These are phyloP conservation scores for Merluccius polli DNA, from an alignment of 2,797 vertebrate genomes.

Conservation along the genomic window DNA sequence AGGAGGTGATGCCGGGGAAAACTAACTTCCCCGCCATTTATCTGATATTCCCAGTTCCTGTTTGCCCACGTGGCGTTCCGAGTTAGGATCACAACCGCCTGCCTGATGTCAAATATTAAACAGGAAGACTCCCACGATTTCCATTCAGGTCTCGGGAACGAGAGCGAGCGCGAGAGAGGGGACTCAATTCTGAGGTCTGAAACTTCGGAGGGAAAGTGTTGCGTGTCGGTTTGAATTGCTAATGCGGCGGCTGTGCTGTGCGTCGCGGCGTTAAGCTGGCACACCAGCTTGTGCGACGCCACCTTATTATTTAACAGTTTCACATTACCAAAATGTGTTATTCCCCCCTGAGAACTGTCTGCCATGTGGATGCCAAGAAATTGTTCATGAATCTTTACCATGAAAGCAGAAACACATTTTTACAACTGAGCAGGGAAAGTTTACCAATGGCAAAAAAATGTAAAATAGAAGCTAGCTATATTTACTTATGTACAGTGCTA, in stretches of 20 bases:
- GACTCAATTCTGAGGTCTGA: slow-evolving; percentile 24
- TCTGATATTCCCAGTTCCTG: slow-evolving; percentile 44
- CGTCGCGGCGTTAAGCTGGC: slow-evolving; percentile 42
- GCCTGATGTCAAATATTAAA: slow-evolving; percentile 48
- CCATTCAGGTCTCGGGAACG: slow-evolving; percentile 22
- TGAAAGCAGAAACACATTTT: background rate
- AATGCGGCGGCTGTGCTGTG: slow-evolving; percentile 22
- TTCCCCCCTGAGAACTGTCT: slow-evolving; percentile 23
- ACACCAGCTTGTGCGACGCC: slow-evolving; percentile 26
- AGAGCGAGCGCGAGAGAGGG: slow-evolving; percentile 13
- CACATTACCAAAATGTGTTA: slow-evolving; percentile 43
- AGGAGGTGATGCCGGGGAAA: slow-evolving; percentile 40
- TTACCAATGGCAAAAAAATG: too few relatives aligned
- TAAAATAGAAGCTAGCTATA: background rate
- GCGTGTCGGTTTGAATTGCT: slow-evolving; percentile 34
- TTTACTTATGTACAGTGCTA: background rate
- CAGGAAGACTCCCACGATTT: slow-evolving; percentile 38
- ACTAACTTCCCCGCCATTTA: slow-evolving; percentile 48
- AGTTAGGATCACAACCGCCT: slow-evolving; percentile 32
- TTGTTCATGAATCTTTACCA: slow-evolving; percentile 11
- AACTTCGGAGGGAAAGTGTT: slow-evolving; percentile 10
- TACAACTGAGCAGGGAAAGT: background rate
- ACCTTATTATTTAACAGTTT: slow-evolving; percentile 46
- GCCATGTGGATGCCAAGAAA: slow-evolving; percentile 16
- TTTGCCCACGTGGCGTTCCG: slow-evolving; percentile 42